A percentile compares a stretch with the other conserved stretches of the same genome.
Evolutionary conservation across 2,113 vertebrate genomes (phyloP).

Genomic region (Amphiprion ocellaris): DNA sequence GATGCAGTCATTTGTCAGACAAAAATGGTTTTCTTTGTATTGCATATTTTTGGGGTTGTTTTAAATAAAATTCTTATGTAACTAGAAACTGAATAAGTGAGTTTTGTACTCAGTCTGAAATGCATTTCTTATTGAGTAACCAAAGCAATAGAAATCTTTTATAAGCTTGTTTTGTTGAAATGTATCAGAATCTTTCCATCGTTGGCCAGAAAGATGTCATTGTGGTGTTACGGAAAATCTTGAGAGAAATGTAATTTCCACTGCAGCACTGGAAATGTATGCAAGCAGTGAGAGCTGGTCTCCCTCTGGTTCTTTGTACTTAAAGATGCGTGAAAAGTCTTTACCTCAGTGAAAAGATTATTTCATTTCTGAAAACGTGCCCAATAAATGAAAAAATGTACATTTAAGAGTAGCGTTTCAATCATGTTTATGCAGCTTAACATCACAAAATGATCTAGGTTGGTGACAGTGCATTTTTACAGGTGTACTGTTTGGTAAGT

Average conservation of each 20-base stretch:
- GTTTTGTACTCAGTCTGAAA: too few species aligned
- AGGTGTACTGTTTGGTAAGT: background rate
- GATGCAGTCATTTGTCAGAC: too few species aligned
- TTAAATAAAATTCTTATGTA: too few species aligned
- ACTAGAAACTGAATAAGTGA: too few species aligned
- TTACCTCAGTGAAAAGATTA: background rate
- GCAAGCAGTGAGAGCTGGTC: background rate
- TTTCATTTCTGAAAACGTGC: background rate
- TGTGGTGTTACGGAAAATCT: background rate
- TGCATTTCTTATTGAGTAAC: too few species aligned
- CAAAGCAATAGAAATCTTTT: too few species aligned
- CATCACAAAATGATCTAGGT: background rate
- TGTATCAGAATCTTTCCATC: background rate
- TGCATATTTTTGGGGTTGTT: too few species aligned
- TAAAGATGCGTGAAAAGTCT: background rate
- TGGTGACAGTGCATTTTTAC: background rate
- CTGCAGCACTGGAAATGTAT: background rate
- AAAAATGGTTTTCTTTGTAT: too few species aligned
- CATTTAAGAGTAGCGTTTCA: background rate
- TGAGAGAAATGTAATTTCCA: background rate
- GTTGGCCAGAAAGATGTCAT: background rate
- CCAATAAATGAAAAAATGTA: background rate
- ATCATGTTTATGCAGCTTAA: too few species aligned
- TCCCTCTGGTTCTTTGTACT: conserved; percentile 18
- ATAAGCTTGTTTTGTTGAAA: too few species aligned